Evolutionary conservation across 2,797 vertebrate species (phyloP).

Genomic region (Eulemur coronatus): DNA sequence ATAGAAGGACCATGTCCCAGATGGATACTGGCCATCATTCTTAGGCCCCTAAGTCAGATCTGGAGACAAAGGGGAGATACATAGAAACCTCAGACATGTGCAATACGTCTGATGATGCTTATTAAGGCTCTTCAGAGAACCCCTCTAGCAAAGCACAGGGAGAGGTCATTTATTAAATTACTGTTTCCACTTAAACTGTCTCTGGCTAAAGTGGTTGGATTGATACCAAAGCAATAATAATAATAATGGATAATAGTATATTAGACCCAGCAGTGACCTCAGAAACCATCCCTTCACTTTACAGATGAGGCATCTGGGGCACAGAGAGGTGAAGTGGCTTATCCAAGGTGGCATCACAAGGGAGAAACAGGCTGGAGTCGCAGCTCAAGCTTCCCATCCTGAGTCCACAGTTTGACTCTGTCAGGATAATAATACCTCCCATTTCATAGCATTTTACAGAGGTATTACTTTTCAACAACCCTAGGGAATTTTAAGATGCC

Average conservation of each 20-base stretch:
- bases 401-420: background rate
- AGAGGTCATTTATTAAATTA: conserved; percentile 30
- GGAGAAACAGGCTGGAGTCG: background rate
- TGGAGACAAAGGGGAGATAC: background rate
- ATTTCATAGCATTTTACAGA: background rate
- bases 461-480: background rate
- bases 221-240: conserved; percentile 17
- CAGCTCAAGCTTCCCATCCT: background rate
- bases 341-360: background rate
- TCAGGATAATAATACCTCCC: background rate
- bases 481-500: background rate
- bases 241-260: background rate
- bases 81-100: background rate
- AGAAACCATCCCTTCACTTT: conserved; percentile 25
- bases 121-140: conserved; percentile 33
- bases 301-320: background rate
- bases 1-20: background rate
- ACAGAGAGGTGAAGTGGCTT: background rate
- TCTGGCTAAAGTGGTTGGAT: conserved; percentile 36
- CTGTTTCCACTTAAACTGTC: conserved; percentile 28
- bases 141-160: conserved; percentile 12
- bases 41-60: background rate
- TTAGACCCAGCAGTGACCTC: background rate
- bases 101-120: background rate
- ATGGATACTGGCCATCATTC: background rate